Base-by-base conservation (phyloP, 2,113 vertebrate genomes). In the Leiothrix lutea region DNA sequence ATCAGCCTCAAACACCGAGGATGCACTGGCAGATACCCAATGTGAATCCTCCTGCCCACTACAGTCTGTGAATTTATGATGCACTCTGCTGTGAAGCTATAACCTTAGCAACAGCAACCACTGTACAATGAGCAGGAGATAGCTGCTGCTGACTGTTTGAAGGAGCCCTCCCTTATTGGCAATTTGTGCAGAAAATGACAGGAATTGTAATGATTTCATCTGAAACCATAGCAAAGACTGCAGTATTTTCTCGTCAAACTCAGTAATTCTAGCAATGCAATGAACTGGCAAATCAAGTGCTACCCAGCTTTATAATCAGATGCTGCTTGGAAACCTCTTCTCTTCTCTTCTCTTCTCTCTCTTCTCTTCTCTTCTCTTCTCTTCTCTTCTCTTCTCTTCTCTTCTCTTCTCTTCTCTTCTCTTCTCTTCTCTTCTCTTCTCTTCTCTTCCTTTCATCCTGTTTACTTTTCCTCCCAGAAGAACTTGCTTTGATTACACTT, bases 101-200 rank as follows among this genome's bases (percentile, higher is more conserved):
- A 97, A 85, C 92, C 90, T 86, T 93, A 97, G 95, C 94, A 97
- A 95, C 81, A 86, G 88, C 92, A 93, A 29, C 62, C 74, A 83
- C 71, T 86, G 93, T 64, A 83, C 67, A 36, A 28, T 33, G 36
- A 90, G 67, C 92, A 88, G 2, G 3, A 78, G 75, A 31, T 70
- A 40, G 81, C 51, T 70, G 72, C 82, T 88, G 69, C 65, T 86
- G 66, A 72, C 74, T 77, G 42, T 90, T 95, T 80, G 78, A 96
- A 92, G 60, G 56, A 90, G 11, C 48, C 51, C 64, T 96, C 60
- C 56, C 72, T 80, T 86, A 80, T 17, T 57, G n/a, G 85, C 64
- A 88, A 86, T 93, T 93, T 96, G 71, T 67, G 26, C 65, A 94
- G 88, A 90, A 95, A 95, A 94, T 78, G n/a, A 80, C 14, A 31